A percentile compares a stretch with the other conserved stretches of the same genome.
Evolutionary conservation across 2,888 invertebrate species (phyloP).

Genomic region (Mimachlamys varia): DNA sequence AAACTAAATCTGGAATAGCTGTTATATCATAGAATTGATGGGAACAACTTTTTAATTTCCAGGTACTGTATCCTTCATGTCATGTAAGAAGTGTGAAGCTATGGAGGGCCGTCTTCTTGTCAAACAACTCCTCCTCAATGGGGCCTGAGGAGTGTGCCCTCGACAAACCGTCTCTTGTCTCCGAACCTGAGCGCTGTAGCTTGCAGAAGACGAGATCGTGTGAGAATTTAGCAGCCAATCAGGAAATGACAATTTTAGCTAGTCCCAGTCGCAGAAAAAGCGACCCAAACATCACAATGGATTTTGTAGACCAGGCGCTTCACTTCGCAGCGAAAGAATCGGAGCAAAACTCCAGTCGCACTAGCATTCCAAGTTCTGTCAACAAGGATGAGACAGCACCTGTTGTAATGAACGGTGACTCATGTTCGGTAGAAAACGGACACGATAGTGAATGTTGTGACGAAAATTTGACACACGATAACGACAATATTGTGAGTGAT

Average conservation of each 20-base stretch:
- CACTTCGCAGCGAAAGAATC: constrained; percentile 51
- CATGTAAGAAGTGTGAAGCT: constrained; percentile 91
- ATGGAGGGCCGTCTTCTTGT: constrained; percentile 94
- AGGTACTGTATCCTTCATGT: constrained; percentile 94
- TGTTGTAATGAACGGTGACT: constrained; percentile 49
- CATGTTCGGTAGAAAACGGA: constrained; percentile 39
- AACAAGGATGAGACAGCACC: constrained; percentile 56
- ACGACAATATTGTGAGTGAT: constrained; percentile 23
- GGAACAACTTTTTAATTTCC: constrained; percentile 57
- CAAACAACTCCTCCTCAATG: constrained; percentile 79
- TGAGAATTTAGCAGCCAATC: constrained; percentile 87
- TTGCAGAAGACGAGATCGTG: constrained; percentile 90
- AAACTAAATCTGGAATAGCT: not conserved
- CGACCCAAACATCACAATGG: constrained; percentile 88
- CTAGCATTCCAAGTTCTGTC: constrained; percentile 58
- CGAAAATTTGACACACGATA: not conserved
- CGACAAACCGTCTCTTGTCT: constrained; percentile 44
- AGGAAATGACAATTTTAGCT: constrained; percentile 69
- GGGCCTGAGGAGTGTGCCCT: constrained; percentile 70
- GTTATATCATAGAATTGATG: no score
- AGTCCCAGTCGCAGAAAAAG: constrained; percentile 88
- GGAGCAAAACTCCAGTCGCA: constrained; percentile 49
- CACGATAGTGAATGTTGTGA: constrained; percentile 41
- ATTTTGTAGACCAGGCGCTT: constrained; percentile 61
- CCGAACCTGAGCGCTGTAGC: constrained; percentile 51